Conservation (phyloP, 2,888 invertebrate species). For the Drosophila fulvimacula region DNA sequence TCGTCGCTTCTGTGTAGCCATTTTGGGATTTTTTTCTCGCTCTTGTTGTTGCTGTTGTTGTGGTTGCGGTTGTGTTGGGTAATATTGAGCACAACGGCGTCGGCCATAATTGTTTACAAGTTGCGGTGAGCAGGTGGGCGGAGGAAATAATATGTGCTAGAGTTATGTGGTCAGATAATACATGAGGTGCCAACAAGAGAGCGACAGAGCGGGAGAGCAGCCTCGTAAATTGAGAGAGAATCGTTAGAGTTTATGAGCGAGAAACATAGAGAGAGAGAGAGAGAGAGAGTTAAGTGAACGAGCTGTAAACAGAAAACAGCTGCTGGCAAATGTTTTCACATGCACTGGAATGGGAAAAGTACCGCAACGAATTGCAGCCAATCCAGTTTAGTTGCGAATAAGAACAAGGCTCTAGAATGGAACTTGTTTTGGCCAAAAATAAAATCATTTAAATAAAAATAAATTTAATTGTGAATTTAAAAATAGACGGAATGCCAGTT, state of each 20-base stretch:
- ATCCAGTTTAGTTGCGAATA: neutral
- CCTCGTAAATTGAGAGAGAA: slow-evolving; percentile 15
- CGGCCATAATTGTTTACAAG: slow-evolving; percentile 82
- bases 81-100: slow-evolving; percentile 74
- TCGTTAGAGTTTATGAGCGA: slow-evolving; percentile 18
- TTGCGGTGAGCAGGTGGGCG: slow-evolving; percentile 70
- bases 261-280: slow-evolving; percentile 18
- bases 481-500: neutral
- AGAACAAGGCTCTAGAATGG: too few relatives aligned
- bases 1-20: slow-evolving; percentile 73
- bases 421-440: neutral
- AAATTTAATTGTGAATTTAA: neutral
- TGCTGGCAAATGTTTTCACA: slow-evolving; percentile 28
- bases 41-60: slow-evolving; percentile 40
- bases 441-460: neutral
- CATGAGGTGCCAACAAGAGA: slow-evolving; percentile 37
- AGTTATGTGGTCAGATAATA: slow-evolving; percentile 55
- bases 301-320: slow-evolving; percentile 79
- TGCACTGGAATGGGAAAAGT: neutral
- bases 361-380: neutral
- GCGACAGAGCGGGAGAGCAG: neutral
- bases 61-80: slow-evolving; percentile 54
- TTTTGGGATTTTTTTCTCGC: slow-evolving; percentile 67
- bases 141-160: slow-evolving; percentile 49
- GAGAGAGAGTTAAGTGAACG: slow-evolving; percentile 13